These are phyloP conservation scores for Anas bahamensis DNA, from an alignment of 2,797 vertebrate species.

Conservation along the genomic window DNA sequence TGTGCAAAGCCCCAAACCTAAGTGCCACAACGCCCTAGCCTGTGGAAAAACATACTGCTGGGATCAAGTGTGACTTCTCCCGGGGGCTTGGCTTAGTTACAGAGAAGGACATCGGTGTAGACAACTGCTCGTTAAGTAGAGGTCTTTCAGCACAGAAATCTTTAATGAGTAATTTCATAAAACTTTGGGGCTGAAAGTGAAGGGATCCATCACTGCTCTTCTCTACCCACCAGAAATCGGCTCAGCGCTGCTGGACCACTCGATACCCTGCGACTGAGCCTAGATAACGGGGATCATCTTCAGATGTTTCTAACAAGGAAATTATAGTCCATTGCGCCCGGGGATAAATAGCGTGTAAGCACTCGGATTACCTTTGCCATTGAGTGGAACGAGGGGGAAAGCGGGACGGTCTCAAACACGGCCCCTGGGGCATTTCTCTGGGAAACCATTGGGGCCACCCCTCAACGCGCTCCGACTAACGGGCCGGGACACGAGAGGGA, in stretches of 20 bases:
- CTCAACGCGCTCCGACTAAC: fast-evolving
- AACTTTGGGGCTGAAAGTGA: not conserved
- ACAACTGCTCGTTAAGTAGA: not conserved
- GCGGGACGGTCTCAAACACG: no score
- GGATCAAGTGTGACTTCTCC: not conserved
- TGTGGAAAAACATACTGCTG: not conserved
- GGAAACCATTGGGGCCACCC: not conserved
- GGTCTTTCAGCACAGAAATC: not conserved
- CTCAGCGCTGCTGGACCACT: not conserved
- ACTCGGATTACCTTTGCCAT: not conserved
- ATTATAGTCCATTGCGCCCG: not conserved
- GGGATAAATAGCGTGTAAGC: not conserved
- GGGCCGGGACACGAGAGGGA: not conserved
- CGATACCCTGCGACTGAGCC: fast-evolving
- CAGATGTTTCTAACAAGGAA: not conserved
- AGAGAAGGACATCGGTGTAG: not conserved
- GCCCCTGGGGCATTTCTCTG: not conserved
- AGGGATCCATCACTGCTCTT: not conserved
- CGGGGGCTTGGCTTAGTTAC: not conserved
- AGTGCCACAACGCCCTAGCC: not conserved
- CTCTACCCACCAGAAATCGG: not conserved
- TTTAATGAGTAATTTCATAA: not conserved
- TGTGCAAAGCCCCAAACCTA: not conserved
- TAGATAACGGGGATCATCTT: not conserved
- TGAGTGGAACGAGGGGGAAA: not conserved